Conservation (phyloP, 2,797 vertebrate genomes). For the Syngnathus acus region DNA sequence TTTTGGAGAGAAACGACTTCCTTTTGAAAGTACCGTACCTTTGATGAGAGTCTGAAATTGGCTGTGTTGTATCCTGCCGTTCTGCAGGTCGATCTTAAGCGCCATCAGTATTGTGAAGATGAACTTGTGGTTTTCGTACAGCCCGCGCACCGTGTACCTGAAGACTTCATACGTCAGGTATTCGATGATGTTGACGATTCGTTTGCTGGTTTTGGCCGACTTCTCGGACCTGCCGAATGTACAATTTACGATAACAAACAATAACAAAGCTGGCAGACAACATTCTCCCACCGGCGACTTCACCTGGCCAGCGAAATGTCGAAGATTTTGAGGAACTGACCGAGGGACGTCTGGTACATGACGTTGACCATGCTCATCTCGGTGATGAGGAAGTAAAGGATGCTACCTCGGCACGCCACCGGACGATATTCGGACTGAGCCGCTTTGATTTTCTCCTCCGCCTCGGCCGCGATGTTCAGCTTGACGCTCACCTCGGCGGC, state of each 20-base stretch:
- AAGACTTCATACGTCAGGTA: constrained; percentile 73
- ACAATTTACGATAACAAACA: not conserved
- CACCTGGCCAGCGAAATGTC: constrained; percentile 81
- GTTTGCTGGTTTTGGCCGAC: constrained; percentile 68
- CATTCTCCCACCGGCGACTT: constrained; percentile 4
- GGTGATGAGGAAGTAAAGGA: constrained; percentile 87
- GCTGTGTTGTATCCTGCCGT: constrained; percentile 59
- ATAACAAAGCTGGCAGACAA: not conserved
- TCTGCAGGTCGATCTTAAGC: constrained; percentile 79
- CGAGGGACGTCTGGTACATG: constrained; percentile 92
- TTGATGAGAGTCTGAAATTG: constrained; percentile 77
- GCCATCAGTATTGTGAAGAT: constrained; percentile 78
- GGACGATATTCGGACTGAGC: constrained; percentile 79
- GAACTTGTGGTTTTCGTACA: constrained; percentile 80
- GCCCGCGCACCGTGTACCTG: constrained; percentile 72
- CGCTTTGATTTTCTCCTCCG: constrained; percentile 81
- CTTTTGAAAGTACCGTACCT: constrained; percentile 49
- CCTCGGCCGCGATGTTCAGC: constrained; percentile 79
- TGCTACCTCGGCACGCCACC: constrained; percentile 84
- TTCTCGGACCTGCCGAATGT: constrained; percentile 66
- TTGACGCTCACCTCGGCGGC: constrained; percentile 83
- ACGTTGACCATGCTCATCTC: constrained; percentile 92
- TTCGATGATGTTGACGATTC: constrained; percentile 76
- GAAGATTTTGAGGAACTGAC: constrained; percentile 85
- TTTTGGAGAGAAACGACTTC: not conserved